phyloP scores from a whole-genome alignment of 2,113 vertebrate genomes.

The Otolemur garnettii region DNA sequence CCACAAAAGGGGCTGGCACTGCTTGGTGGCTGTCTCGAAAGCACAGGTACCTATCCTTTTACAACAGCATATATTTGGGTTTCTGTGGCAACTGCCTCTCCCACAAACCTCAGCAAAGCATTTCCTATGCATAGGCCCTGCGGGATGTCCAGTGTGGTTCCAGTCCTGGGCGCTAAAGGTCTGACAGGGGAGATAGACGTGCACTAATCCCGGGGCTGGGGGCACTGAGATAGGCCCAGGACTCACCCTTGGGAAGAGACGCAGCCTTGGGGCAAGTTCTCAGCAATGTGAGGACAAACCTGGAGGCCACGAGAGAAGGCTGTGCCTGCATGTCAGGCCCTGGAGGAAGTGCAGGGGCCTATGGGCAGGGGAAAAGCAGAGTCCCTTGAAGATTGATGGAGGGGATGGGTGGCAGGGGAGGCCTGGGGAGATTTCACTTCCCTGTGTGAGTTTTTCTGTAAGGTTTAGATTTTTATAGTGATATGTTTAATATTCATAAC shows the following conservation, averaged over 20 bases:
- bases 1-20: fast-evolving
- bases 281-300: fast-evolving
- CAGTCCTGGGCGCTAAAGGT: fast-evolving
- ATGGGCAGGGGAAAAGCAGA: too few relatives aligned
- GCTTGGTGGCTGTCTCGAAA: not conserved
- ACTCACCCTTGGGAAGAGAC: not conserved
- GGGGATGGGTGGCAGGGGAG: fast-evolving
- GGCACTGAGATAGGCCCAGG: not conserved
- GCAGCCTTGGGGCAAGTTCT: fast-evolving
- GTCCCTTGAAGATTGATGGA: fast-evolving
- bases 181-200: not conserved
- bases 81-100: slow-evolving; percentile 78
- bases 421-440: not conserved
- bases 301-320: not conserved
- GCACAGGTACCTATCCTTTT: slow-evolving; percentile 6
- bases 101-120: not conserved
- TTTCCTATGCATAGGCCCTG: not conserved
- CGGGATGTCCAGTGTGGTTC: not conserved
- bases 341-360: not conserved
- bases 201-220: not conserved
- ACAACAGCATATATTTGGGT: slow-evolving; percentile 61
- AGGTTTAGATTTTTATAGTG: not conserved
- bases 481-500: not conserved
- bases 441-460: fast-evolving
- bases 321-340: fast-evolving